A percentile compares a stretch with the other conserved stretches of the same genome.
Conservation (phyloP, 2,888 invertebrate genomes). For the Campoplex capitator region DNA sequence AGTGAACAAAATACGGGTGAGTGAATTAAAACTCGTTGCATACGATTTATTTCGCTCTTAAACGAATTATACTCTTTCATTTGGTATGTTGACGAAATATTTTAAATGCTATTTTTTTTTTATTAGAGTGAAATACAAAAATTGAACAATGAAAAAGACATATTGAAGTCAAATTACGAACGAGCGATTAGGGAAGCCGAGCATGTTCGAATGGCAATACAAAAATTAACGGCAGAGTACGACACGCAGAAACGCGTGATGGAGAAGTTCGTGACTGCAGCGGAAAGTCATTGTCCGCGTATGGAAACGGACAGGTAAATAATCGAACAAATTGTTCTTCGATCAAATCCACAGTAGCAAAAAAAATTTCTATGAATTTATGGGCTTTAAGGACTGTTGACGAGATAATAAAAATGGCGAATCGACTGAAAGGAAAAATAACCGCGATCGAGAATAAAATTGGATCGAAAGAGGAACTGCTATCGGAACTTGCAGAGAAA, state of each 20-base stretch:
- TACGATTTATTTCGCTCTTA: background rate
- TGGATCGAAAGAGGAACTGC: conserved; percentile 78
- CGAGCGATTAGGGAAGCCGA: conserved; percentile 69
- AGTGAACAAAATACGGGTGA: conserved; percentile 76
- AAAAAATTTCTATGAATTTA: conserved; percentile 22
- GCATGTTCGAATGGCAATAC: conserved; percentile 71
- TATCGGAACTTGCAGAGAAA: conserved; percentile 80
- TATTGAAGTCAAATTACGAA: conserved; percentile 68
- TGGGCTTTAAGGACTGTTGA: conserved; percentile 70
- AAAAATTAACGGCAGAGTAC: conserved; percentile 78
- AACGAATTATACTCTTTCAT: conserved; percentile 12
- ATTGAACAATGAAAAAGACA: conserved; percentile 83
- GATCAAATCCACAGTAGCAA: background rate
- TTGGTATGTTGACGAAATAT: conserved; percentile 69
- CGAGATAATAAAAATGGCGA: conserved; percentile 71
- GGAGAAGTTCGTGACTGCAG: conserved; percentile 83
- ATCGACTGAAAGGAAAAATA: conserved; percentile 74
- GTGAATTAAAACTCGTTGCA: background rate
- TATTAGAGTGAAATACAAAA: conserved; percentile 84
- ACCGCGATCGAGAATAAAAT: conserved; percentile 73
- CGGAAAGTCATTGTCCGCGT: conserved; percentile 85
- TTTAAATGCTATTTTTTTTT: background rate
- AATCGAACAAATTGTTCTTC: conserved; percentile 26
- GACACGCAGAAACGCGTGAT: conserved; percentile 83
- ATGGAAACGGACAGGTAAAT: conserved; percentile 85